Evolutionary conservation across 2,888 invertebrate species (phyloP), one percentile per base, ranked within the genome.

Genomic region (Smittia sp.): DNA sequence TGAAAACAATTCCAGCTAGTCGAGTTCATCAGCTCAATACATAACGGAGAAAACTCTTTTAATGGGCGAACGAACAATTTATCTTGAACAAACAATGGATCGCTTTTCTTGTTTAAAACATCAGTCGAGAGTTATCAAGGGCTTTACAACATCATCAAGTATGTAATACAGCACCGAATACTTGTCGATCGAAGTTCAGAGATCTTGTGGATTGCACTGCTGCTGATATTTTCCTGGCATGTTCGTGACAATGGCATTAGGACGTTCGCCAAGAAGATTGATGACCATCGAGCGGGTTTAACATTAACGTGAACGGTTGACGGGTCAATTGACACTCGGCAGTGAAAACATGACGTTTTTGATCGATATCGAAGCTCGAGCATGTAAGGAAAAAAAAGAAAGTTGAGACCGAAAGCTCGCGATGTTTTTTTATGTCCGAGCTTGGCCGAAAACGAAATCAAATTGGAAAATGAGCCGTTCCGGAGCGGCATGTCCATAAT

Each of bases 21-120:
- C 7, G 4, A 15, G 18, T 46, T 18, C 52, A 46, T 46, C 52
- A 46, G 52, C 52, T 46, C 52, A 11, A 15, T 32, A 32, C 52
- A 46, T 46, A 46, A 46, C 52, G 52, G 52, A 46, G 52, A 46
- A 46, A 46, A 46, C 18, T 46, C 18, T 46, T 46, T 46, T 46
- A 46, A 46, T 46, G n/a, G 52, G 52, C 52, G 18, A 46, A 46
- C n/a, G 4, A 13, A 18, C 52, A 46, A 32, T 46, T 46, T 46
- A 46, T 46, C 52, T 15, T 46, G 7, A 46, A 46, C 52, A 46
- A 46, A 46, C 52, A 46, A 46, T 46, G 52, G 52, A 46, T 18
- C 52, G n/a, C 52, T 18, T 15, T 13, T 46, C n/a, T 32, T 32
- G 32, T 32, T 4, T 15, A 46, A 7, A 18, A 46, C n/a, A 3